Conservation (phyloP, 2,888 invertebrate species). For the Pandemis corylana region DNA sequence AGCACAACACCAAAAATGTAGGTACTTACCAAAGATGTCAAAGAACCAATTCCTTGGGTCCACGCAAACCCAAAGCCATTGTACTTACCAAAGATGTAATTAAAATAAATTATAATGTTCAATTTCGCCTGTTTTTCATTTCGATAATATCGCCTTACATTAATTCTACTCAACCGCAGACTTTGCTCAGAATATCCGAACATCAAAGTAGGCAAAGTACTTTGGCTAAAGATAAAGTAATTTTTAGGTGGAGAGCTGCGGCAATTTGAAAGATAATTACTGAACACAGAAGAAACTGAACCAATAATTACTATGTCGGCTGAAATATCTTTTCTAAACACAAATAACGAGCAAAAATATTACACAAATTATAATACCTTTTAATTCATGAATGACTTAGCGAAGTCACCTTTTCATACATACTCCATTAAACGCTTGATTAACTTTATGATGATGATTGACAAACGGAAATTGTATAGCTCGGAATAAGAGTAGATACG, state of each 20-base stretch:
- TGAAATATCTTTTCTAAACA: not conserved
- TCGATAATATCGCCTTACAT: conserved; percentile 14
- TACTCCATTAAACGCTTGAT: no score
- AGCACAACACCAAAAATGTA: conserved; percentile 46
- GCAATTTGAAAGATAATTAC: conserved; percentile 8
- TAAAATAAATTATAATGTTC: conserved; percentile 68
- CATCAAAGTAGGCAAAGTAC: conserved; percentile 1
- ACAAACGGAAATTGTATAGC: no score
- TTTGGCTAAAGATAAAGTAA: not conserved
- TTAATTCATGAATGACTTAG: no score
- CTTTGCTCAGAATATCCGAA: conserved; percentile 11
- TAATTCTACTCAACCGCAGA: conserved; percentile 8
- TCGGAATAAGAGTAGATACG: no score
- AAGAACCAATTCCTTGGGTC: conserved; percentile 75
- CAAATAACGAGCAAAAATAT: not conserved
- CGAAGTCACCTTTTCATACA: no score
- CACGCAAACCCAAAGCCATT: conserved; percentile 71
- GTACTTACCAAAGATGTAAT: conserved; percentile 83
- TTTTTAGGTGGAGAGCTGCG: conserved; percentile 7
- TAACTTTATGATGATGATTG: no score
- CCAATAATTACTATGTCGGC: not conserved
- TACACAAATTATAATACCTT: not conserved
- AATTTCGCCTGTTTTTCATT: conserved; percentile 51
- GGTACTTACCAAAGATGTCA: conserved; percentile 71
- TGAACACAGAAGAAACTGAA: not conserved